Evolutionary conservation across 2,797 vertebrate genomes (phyloP), one percentile per base, ranked within the genome.

Genomic region (Falco concolor): DNA sequence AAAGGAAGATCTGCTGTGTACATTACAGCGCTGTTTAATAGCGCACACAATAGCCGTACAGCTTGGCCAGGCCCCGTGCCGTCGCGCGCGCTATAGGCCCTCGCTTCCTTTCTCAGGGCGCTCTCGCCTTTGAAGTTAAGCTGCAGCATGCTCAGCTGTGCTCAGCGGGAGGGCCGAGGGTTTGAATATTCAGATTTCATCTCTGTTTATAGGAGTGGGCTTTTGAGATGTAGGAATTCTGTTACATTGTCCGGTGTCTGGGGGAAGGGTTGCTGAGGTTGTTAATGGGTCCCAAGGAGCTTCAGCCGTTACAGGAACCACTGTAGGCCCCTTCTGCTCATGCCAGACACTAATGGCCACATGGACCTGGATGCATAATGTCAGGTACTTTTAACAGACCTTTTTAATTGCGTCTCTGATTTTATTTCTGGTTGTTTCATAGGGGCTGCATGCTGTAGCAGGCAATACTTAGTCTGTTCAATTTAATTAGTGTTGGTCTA

Each of bases 121-220:
- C 85, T n/a, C 57, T 5, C 9, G 81, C 88, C 87, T 97, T 97
- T 97, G 96, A 97, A 96, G 95, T 80, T 36, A 64, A 89, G 93
- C 94, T 91, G 85, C 94, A 91, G 96, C 96, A 69, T 53, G 63
- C 89, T 96, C 97, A 96, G 96, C 95, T 97, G 95, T 64, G 82
- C 93, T 87, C 89, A 81, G 88, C 88, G 44, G 94, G 95, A 87
- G 88, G 61, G 60, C 30, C 54, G 38, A 22, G 75, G 88, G 84
- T 50, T 49, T 96, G 96, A 95, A 95, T 97, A 96, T 96, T 96
- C 93, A 95, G 84, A 97, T 95, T 96, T 89, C 84, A 56, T 95
- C 86, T 89, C 86, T 90, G 96, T 95, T 96, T 96, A 85, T 72
- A 87, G 88, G 14, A 94, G 86, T 13, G 68, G 38, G 72, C 75